Conservation (phyloP, 2,888 invertebrate species). For the Heteromurus nitidus region DNA sequence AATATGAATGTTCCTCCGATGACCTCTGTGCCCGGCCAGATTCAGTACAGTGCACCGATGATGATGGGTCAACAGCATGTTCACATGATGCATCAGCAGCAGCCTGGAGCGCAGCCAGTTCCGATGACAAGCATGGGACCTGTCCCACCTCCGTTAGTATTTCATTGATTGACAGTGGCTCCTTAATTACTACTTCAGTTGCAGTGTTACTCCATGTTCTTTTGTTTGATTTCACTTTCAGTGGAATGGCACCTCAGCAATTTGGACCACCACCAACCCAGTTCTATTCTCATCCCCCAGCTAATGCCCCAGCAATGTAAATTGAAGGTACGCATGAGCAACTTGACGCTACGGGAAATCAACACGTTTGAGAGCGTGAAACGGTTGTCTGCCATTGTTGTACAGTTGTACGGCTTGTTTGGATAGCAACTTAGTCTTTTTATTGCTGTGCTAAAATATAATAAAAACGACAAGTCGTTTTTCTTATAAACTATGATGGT, state of each 20-base stretch:
- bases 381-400: background rate
- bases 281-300: constrained; percentile 54
- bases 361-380: no score
- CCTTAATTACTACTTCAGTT: background rate
- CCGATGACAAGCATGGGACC: constrained; percentile 43
- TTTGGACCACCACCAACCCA: constrained; percentile 52
- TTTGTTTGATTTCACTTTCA: no score
- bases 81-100: constrained; percentile 47
- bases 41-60: constrained; percentile 54
- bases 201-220: no score
- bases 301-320: constrained; percentile 57
- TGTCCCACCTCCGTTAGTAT: no score
- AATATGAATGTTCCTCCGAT: constrained; percentile 38
- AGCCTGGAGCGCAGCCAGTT: constrained; percentile 19
- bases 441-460: constrained; percentile 45
- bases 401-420: background rate
- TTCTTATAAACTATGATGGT: background rate
- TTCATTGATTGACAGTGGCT: no score
- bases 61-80: constrained; percentile 53
- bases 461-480: constrained; percentile 15
- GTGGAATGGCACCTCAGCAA: constrained; percentile 54
- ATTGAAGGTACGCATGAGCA: no score
- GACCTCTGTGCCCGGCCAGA: constrained; percentile 53
- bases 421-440: constrained; percentile 32
- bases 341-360: no score